Conservation (phyloP, 2,797 vertebrate genomes). For the Ctenopoma kingsleyae region DNA sequence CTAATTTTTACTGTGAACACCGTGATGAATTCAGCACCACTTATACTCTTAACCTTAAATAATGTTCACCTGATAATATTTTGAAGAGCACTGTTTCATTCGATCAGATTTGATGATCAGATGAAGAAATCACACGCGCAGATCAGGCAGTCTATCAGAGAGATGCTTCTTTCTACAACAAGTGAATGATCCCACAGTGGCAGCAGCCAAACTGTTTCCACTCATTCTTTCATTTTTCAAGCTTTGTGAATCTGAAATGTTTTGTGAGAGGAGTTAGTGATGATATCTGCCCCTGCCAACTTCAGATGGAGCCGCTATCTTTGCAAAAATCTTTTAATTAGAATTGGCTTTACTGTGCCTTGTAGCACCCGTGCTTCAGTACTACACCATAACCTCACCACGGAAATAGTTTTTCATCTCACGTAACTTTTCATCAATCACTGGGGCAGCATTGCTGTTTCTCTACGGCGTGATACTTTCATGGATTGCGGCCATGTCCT, state of each 20-base stretch:
- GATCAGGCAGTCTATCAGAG: not conserved
- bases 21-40: not conserved
- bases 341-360: constrained; percentile 52
- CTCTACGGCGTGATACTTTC: constrained; percentile 21
- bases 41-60: not conserved
- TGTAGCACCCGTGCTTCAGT: constrained; percentile 32
- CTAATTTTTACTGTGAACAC: not conserved
- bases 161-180: not conserved
- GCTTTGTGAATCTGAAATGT: constrained; percentile 4
- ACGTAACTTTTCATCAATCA: constrained; percentile 60
- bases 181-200: not conserved
- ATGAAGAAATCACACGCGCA: not conserved
- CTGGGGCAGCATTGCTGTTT: constrained; percentile 35
- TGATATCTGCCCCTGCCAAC: constrained; percentile 25
- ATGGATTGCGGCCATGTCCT: constrained; percentile 25
- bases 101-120: not conserved
- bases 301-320: constrained; percentile 27
- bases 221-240: not conserved
- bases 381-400: constrained; percentile 33
- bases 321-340: constrained; percentile 61
- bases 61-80: not conserved
- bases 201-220: not conserved
- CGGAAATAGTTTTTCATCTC: constrained; percentile 49
- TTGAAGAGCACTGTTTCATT: not conserved
- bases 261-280: constrained; percentile 13